Base-by-base conservation (phyloP, 2,888 invertebrate genomes). In the Thymelicus lineola region DNA sequence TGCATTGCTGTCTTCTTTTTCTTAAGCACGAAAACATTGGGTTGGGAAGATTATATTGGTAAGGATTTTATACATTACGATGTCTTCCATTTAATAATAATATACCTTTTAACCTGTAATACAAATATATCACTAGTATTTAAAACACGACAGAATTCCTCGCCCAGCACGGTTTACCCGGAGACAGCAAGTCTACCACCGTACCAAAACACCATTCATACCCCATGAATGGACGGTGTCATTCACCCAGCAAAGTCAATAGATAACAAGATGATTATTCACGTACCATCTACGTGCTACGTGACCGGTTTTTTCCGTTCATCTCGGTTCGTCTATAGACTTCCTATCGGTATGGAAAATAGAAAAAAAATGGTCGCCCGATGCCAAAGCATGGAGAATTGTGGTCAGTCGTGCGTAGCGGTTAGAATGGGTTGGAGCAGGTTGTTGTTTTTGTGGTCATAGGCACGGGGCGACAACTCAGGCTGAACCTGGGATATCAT, bases 201-300 rank as follows among this genome's bases (percentile, higher is more conserved):
- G 9, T 15, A 58, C 46, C 60, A 15, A 42, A 3, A 3, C 36
- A 58, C 75, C 76, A 80, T 77, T 76, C 73, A 78, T 60, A 20
- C 64, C 14, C 61, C 71, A 79, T 79, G 77, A 78, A 80, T 80
- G 79, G 69, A 10, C 67, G 71, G 74, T 64, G 75, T 80, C 80
- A 76, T 78, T 81, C 79, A 79, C 78, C 78, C 67, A 75, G 74
- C 80, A 82, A 87, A 87, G 85, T 89, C 88, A 89, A 88, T 81
- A 87, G 85, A 84, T 85, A 89, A 88, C 88, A 66, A 87, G 86
- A 79, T 86, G 88, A 90, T 90, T 90, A 85, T 82, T 81, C 87
- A 86, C 86, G 86, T 84, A 82, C 74, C 66, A 7, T 63, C 72
- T 78, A 88, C 89, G 88, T 88, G 89, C 72, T 78, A 88, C 89